phyloP scores from a whole-genome alignment of 2,113 vertebrate species.

The Motacilla tschutschensis region DNA sequence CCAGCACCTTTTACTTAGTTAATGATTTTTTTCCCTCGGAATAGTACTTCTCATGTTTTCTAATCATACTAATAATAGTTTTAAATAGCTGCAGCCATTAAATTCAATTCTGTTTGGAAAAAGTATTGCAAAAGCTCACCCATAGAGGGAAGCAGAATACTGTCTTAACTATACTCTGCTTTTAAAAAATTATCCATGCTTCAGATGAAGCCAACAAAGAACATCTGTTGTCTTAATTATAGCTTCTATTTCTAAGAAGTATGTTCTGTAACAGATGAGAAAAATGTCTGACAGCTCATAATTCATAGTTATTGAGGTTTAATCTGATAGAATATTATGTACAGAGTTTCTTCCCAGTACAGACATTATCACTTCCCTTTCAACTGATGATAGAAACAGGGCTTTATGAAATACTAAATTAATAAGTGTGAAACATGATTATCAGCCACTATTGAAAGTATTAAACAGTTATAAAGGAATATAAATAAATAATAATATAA shows the following conservation, averaged over 20 bases:
- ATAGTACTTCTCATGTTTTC: not conserved
- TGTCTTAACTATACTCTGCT: conserved; percentile 28
- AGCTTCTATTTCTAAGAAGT: conserved; percentile 80
- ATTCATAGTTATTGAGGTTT: conserved; percentile 74
- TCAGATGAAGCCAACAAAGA: conserved; percentile 71
- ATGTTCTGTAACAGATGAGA: conserved; percentile 76
- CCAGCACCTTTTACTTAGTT: not conserved
- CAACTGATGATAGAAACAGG: not conserved
- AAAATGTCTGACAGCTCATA: conserved; percentile 75
- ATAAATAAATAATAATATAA: not conserved
- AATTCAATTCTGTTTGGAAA: not conserved
- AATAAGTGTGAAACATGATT: conserved; percentile 1
- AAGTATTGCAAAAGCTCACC: conserved; percentile 25
- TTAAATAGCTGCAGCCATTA: not conserved
- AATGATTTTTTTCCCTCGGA: not conserved
- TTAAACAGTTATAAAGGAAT: not conserved
- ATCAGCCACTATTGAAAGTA: not conserved
- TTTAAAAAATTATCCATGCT: conserved; percentile 42
- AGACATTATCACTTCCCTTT: conserved; percentile 61
- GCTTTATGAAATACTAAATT: conserved; percentile 42
- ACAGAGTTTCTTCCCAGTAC: conserved; percentile 52
- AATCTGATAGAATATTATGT: conserved; percentile 78
- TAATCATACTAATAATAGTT: not conserved
- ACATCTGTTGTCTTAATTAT: conserved; percentile 85
- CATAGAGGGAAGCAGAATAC: conserved; percentile 59